phyloP scores from a whole-genome alignment of 2,888 invertebrate genomes.

The Odontocolon sp. region DNA sequence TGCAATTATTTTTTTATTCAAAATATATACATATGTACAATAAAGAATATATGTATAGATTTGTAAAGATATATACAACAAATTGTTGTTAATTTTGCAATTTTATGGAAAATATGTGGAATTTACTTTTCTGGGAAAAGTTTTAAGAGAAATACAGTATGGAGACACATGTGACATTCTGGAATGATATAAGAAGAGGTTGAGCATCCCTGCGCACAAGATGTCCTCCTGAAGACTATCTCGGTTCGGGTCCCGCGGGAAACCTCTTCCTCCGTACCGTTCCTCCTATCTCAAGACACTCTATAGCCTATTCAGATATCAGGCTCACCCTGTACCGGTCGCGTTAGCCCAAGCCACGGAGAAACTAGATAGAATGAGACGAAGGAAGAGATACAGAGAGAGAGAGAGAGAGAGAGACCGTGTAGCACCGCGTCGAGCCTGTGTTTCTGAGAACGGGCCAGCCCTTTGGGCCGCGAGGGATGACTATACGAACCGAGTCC shows the following conservation, averaged over 20 bases:
- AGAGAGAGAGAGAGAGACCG: neutral
- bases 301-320: constrained; percentile 80
- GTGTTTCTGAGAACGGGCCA: constrained; percentile 67
- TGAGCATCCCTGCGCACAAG: constrained; percentile 77
- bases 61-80: no score
- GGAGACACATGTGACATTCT: constrained; percentile 19
- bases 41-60: constrained; percentile 3
- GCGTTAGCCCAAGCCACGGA: constrained; percentile 60
- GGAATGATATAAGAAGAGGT: constrained; percentile 59
- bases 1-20: constrained; percentile 15
- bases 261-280: constrained; percentile 67
- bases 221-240: constrained; percentile 80
- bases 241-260: constrained; percentile 78
- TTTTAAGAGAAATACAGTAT: no score
- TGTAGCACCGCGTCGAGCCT: constrained; percentile 36
- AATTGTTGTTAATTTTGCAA: no score
- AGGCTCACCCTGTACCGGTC: constrained; percentile 73
- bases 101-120: no score
- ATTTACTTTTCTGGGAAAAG: constrained; percentile 6
- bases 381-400: neutral
- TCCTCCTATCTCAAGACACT: constrained; percentile 79
- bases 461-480: constrained; percentile 62
- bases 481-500: constrained; percentile 67
- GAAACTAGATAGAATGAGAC: constrained; percentile 20
- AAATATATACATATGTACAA: constrained; percentile 3